phyloP scores from a whole-genome alignment of 2,888 invertebrate genomes.

The Hoplodrina ambigua region DNA sequence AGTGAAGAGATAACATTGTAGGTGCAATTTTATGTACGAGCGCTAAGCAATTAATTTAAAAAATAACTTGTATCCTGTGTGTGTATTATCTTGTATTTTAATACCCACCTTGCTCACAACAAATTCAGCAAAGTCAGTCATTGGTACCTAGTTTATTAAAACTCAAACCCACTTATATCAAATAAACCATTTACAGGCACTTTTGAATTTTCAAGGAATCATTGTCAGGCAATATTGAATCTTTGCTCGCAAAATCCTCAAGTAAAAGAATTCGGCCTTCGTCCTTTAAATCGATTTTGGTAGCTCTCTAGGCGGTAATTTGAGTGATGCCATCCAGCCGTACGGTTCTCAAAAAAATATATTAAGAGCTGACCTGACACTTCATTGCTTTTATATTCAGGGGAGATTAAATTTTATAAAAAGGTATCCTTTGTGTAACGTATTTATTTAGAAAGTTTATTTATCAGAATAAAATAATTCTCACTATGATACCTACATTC shows the following conservation, averaged over 20 bases:
- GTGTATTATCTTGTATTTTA: background rate
- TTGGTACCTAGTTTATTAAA: too few relatives aligned
- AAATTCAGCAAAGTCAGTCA: too few relatives aligned
- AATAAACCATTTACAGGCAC: too few relatives aligned
- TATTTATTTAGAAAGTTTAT: background rate
- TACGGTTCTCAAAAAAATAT: slow-evolving; percentile 64
- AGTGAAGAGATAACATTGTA: too few relatives aligned
- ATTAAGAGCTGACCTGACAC: slow-evolving; percentile 29
- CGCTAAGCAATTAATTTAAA: too few relatives aligned
- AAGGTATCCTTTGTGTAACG: background rate
- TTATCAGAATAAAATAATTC: background rate
- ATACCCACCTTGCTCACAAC: background rate
- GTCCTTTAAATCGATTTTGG: slow-evolving; percentile 40
- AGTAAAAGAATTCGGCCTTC: slow-evolving; percentile 37
- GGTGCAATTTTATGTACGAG: too few relatives aligned
- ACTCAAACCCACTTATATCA: too few relatives aligned
- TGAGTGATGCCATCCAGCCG: slow-evolving; percentile 77
- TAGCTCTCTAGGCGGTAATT: slow-evolving; percentile 73
- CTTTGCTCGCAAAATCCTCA: slow-evolving; percentile 8
- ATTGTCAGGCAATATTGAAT: background rate
- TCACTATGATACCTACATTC: background rate
- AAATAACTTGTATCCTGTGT: too few relatives aligned
- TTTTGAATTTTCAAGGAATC: too few relatives aligned
- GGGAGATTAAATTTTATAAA: background rate
- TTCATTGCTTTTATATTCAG: slow-evolving; percentile 14